These are phyloP conservation scores for Venturia canescens DNA, from an alignment of 1,140 invertebrate genomes.

Conservation along the genomic window DNA sequence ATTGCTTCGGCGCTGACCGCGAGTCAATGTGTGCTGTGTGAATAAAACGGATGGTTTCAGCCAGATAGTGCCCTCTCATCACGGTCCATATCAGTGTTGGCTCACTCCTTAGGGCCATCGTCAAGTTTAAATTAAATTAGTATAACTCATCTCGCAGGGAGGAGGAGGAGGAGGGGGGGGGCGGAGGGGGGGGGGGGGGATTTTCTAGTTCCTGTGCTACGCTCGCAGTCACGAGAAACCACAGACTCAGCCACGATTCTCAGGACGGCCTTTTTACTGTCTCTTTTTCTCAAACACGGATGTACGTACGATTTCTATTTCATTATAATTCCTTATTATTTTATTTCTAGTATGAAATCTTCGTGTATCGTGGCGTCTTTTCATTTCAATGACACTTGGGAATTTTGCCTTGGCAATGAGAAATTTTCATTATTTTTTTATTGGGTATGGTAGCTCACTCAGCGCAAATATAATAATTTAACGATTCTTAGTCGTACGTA, in stretches of 20 bases:
- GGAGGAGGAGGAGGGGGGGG: no score
- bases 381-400: no score
- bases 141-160: not conserved
- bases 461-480: no score
- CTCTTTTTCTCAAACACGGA: not conserved
- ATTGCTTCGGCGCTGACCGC: not conserved
- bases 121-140: not conserved
- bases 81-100: not conserved
- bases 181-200: no score
- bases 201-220: not conserved
- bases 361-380: no score
- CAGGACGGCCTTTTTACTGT: not conserved
- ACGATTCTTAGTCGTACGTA: no score
- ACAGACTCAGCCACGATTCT: not conserved
- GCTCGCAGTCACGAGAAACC: not conserved
- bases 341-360: not conserved
- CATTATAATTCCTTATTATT: not conserved
- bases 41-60: not conserved
- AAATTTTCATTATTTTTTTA: no score
- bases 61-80: not conserved
- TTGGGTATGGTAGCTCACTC: no score
- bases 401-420: no score
- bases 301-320: not conserved
- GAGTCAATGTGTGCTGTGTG: not conserved
- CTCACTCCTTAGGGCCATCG: not conserved